A percentile compares a stretch with the other conserved stretches of the same genome.
Evolutionary conservation across 1,140 invertebrate genomes (phyloP).

Genomic region (Onthophagus taurus): DNA sequence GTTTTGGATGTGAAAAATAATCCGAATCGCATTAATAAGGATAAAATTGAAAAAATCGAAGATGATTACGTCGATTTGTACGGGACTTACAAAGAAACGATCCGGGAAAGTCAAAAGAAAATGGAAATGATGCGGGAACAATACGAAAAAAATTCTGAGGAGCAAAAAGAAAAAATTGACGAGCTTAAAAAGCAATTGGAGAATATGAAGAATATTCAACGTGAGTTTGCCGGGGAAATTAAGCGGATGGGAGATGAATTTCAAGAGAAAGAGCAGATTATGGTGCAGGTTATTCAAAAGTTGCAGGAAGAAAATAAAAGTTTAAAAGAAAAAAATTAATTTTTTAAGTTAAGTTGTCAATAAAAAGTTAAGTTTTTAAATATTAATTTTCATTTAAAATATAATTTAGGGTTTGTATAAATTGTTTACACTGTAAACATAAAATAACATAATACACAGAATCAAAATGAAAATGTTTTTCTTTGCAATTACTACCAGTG

Average conservation of each 20-base stretch:
- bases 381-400: too few species aligned
- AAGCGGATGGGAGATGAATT: background rate
- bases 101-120: background rate
- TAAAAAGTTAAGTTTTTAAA: too few species aligned
- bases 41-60: slow-evolving; percentile 8
- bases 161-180: slow-evolving; percentile 4
- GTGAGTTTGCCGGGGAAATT: background rate
- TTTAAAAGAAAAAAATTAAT: background rate
- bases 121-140: slow-evolving; percentile 4
- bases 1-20: background rate
- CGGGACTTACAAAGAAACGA: slow-evolving; percentile 4
- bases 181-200: background rate
- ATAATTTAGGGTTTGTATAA: too few species aligned
- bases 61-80: slow-evolving; percentile 5
- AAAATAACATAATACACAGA: too few species aligned
- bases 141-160: slow-evolving; percentile 5
- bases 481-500: too few species aligned
- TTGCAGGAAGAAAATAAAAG: slow-evolving; percentile 6
- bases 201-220: background rate
- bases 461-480: too few species aligned
- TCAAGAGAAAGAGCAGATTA: slow-evolving; percentile 1
- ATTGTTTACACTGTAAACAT: too few species aligned
- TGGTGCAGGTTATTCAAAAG: slow-evolving; percentile 6
- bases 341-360: too few species aligned
- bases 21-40: background rate